Percentiles rank a stretch among this genome's conserved stretches.
phyloP scores from a whole-genome alignment of 1,140 invertebrate genomes.

The Doryteuthis pealeii region DNA sequence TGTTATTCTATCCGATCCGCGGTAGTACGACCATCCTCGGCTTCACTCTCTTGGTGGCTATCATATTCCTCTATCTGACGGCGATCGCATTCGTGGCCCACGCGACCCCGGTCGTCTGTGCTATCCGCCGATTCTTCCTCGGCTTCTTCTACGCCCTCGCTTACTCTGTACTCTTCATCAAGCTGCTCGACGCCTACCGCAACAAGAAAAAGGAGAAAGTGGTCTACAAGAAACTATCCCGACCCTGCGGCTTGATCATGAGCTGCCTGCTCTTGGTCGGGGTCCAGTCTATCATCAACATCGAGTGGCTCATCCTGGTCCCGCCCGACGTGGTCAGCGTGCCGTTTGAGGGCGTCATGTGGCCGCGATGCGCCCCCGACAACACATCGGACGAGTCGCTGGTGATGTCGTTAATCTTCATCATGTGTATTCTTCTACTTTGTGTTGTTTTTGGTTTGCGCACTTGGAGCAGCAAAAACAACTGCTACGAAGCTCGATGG shows the following conservation, averaged over 20 bases:
- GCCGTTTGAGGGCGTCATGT: conserved; percentile 45
- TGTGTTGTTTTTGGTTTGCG: conserved; percentile 57
- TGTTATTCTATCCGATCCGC: conserved; percentile 59
- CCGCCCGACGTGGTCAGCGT: conserved; percentile 41
- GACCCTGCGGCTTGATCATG: conserved; percentile 59
- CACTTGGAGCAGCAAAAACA: conserved; percentile 48
- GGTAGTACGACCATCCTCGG: conserved; percentile 62
- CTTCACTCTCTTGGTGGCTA: conserved; percentile 61
- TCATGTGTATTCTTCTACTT: conserved; percentile 61
- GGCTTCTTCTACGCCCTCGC: conserved; percentile 61
- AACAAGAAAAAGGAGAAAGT: conserved; percentile 49
- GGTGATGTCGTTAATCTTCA: conserved; percentile 61
- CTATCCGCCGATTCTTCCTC: conserved; percentile 57
- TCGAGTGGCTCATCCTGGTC: conserved; percentile 61
- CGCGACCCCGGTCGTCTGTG: conserved; percentile 59
- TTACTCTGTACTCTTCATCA: conserved; percentile 62
- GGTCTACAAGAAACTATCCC: conserved; percentile 52
- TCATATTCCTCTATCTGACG: conserved; percentile 60
- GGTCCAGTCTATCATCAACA: conserved; percentile 61
- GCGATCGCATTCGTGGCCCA: conserved; percentile 63
- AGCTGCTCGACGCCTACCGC: conserved; percentile 61
- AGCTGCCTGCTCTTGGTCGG: conserved; percentile 55
- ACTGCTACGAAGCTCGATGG: conserved; percentile 59
- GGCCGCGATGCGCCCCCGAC: conserved; percentile 50
- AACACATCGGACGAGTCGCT: conserved; percentile 60